phyloP scores from a whole-genome alignment of 2,113 vertebrate genomes.

The Cariama cristata region DNA sequence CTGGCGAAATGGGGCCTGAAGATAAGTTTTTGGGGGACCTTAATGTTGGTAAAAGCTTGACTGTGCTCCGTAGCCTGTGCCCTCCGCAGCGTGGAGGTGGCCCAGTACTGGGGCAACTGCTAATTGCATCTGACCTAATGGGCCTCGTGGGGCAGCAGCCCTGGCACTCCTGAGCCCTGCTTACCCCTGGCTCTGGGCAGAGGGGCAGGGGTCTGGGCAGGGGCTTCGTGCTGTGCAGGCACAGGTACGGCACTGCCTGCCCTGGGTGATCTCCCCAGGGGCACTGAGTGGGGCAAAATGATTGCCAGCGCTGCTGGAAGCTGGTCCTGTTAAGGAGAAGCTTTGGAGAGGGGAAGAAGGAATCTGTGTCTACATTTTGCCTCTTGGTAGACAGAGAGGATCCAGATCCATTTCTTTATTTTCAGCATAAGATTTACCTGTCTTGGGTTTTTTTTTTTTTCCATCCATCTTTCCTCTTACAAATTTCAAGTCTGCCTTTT shows the following conservation, averaged over 20 bases:
- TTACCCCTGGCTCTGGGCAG: neutral
- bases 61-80: neutral
- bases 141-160: neutral
- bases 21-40: neutral
- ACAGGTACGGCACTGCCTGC: neutral
- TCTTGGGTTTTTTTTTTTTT: neutral
- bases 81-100: accelerated
- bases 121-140: accelerated
- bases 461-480: neutral
- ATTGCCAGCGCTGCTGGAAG: neutral
- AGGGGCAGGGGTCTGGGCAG: neutral
- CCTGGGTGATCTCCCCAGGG: neutral
- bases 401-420: neutral
- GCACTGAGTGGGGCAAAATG: neutral
- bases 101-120: neutral
- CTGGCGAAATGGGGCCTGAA: neutral
- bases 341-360: neutral
- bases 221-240: neutral
- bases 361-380: neutral
- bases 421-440: neutral
- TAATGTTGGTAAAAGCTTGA: neutral
- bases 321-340: neutral
- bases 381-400: neutral
- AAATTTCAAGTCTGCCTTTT: neutral
- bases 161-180: neutral